phyloP scores from a whole-genome alignment of 2,113 vertebrate genomes.

The Rostratula benghalensis region DNA sequence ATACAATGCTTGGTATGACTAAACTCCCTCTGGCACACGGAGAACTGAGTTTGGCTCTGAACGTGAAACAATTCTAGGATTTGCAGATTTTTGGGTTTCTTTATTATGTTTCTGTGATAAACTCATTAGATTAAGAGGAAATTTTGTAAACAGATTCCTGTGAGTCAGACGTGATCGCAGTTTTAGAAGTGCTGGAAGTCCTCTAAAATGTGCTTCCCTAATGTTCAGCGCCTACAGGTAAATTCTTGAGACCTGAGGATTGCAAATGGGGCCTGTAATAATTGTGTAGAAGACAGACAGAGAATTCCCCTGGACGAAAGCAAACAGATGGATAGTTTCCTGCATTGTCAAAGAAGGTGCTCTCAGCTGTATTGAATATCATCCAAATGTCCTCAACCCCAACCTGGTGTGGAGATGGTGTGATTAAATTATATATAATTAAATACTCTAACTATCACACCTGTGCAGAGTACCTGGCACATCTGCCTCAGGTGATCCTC shows the following conservation, averaged over 20 bases:
- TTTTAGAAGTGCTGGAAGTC: background rate
- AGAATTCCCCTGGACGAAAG: background rate
- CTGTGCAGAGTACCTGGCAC: background rate
- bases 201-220: background rate
- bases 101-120: background rate
- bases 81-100: background rate
- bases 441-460: background rate
- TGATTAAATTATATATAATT: background rate
- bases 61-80: background rate
- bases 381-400: background rate
- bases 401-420: background rate
- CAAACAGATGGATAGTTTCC: background rate
- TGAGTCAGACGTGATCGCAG: background rate
- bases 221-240: background rate
- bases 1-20: background rate
- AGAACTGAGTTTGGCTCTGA: background rate
- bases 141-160: background rate
- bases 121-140: background rate
- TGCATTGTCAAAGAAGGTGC: background rate
- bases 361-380: background rate
- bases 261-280: background rate
- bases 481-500: background rate
- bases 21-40: background rate
- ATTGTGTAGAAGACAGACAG: background rate
- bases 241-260: background rate